phyloP scores from a whole-genome alignment of 2,888 invertebrate genomes.

The Drosophila austrosaltans region DNA sequence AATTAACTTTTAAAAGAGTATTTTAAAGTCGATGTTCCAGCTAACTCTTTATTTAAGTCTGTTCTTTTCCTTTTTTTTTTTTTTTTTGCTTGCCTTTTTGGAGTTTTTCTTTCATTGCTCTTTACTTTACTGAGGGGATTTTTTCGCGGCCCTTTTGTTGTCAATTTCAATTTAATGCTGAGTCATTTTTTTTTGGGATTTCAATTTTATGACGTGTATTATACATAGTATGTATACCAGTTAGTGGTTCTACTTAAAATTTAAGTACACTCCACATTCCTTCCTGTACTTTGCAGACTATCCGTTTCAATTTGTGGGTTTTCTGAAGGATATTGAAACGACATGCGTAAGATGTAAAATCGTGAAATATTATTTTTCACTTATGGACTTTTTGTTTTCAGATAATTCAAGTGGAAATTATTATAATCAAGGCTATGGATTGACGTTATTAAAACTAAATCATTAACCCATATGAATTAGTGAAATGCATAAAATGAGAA shows the following conservation, averaged over 20 bases:
- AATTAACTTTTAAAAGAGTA: background rate
- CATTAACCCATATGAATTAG: constrained; percentile 12
- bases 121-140: constrained; percentile 35
- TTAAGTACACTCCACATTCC: constrained; percentile 46
- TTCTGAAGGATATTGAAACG: constrained; percentile 63
- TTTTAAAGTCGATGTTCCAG: background rate
- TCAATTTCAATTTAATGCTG: constrained; percentile 47
- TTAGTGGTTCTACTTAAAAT: constrained; percentile 57
- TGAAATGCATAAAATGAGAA: constrained; percentile 1
- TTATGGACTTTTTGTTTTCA: background rate
- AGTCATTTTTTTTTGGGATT: constrained; percentile 53
- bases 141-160: constrained; percentile 32
- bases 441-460: constrained; percentile 6
- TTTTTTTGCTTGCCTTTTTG: constrained; percentile 33
- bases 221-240: constrained; percentile 30
- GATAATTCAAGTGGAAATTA: constrained; percentile 4
- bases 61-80: constrained; percentile 10
- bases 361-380: constrained; percentile 40
- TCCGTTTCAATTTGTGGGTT: constrained; percentile 40
- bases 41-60: background rate
- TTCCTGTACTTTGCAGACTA: constrained; percentile 56
- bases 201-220: constrained; percentile 25
- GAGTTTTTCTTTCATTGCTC: constrained; percentile 63
- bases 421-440: constrained; percentile 12
- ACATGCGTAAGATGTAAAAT: constrained; percentile 36